phyloP scores from a whole-genome alignment of 2,888 invertebrate genomes.

The Cryptocephalus moraei region DNA sequence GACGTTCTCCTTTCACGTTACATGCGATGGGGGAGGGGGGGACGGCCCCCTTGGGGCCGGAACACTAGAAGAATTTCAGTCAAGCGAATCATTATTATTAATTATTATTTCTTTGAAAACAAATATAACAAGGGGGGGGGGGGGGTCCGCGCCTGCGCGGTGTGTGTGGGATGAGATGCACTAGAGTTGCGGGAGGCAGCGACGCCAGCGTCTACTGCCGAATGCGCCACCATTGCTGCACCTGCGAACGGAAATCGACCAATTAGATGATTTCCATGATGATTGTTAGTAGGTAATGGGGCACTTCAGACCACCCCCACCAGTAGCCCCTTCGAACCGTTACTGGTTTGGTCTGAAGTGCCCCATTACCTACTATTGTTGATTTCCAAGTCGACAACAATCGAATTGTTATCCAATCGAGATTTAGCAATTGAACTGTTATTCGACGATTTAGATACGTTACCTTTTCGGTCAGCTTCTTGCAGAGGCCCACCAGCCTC shows the following conservation, averaged over 20 bases:
- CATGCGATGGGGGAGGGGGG: no score
- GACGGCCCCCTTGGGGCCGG: background rate
- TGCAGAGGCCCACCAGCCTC: slow-evolving; percentile 84
- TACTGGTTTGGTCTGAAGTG: background rate
- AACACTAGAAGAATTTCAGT: slow-evolving; percentile 29
- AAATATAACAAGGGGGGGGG: slow-evolving; percentile 27
- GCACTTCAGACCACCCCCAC: no score
- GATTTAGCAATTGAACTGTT: no score
- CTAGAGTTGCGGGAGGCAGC: slow-evolving; percentile 10
- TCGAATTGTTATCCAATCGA: no score
- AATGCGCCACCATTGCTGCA: slow-evolving; percentile 78
- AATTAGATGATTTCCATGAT: background rate
- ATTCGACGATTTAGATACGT: no score
- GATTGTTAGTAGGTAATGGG: no score
- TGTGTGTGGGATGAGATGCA: slow-evolving; percentile 17
- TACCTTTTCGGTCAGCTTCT: slow-evolving; percentile 73
- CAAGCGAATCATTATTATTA: slow-evolving; percentile 28
- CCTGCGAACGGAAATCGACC: slow-evolving; percentile 4
- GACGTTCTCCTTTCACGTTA: background rate
- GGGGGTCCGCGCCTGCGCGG: slow-evolving; percentile 38
- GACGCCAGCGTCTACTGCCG: slow-evolving; percentile 48
- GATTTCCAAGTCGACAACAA: no score
- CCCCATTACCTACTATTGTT: no score
- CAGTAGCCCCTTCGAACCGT: no score
- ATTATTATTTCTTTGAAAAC: slow-evolving; percentile 12